Percentiles rank a stretch among this genome's conserved stretches.
phyloP scores from a whole-genome alignment of 2,797 vertebrate genomes.

The Lagothrix lagotricha region DNA sequence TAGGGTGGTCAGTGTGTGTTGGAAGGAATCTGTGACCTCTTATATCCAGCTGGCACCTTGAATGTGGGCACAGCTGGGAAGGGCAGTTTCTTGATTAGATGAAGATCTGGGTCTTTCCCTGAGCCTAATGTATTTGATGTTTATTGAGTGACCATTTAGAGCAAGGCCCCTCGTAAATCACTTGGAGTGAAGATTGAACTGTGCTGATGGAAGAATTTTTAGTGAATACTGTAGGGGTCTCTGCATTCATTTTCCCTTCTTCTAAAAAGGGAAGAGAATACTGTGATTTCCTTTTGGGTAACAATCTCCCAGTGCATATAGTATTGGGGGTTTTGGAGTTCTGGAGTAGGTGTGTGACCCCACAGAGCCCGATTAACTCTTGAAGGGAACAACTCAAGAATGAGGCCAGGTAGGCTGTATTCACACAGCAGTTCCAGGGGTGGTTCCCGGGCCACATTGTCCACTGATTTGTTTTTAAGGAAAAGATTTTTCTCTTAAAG shows the following conservation, averaged over 20 bases:
- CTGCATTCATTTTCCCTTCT: rapidly evolving
- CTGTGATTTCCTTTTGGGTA: not conserved
- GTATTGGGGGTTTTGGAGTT: not conserved
- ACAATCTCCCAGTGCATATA: not conserved
- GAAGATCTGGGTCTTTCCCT: not conserved
- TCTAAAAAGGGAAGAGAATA: not conserved
- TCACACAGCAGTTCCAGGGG: not conserved
- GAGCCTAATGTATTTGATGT: not conserved
- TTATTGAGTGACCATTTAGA: not conserved
- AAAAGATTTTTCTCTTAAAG: not conserved
- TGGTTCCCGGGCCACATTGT: not conserved
- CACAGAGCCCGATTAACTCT: not conserved
- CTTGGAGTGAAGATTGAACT: not conserved
- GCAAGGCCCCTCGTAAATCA: rapidly evolving
- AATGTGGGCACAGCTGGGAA: not conserved
- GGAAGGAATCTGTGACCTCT: not conserved
- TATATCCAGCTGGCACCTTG: not conserved
- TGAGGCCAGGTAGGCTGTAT: not conserved
- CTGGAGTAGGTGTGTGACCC: rapidly evolving
- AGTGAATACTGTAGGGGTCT: rapidly evolving
- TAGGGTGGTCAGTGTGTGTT: not conserved
- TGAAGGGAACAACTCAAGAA: not conserved
- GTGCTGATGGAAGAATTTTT: rapidly evolving
- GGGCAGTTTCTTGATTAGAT: not conserved
- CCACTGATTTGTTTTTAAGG: not conserved